These are phyloP conservation scores for Sinella curviseta DNA, from an alignment of 1,140 invertebrate genomes.

Conservation along the genomic window DNA sequence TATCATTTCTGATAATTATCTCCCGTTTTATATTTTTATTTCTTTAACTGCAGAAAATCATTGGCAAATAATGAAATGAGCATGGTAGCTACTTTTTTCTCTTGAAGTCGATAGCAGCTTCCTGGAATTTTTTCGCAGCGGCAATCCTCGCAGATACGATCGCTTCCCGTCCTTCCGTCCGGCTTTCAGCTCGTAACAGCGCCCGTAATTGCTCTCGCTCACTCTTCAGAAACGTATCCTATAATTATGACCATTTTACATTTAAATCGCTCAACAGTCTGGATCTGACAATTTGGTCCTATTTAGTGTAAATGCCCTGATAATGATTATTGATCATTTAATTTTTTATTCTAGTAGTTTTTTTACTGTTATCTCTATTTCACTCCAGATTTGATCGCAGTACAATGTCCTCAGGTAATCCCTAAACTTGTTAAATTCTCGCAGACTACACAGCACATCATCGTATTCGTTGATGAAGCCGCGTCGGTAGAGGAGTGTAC, in stretches of 20 bases:
- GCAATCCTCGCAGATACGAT: neutral
- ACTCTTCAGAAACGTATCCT: neutral
- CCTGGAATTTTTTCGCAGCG: neutral
- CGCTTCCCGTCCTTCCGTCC: neutral
- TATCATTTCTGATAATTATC: neutral
- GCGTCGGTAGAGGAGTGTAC: neutral
- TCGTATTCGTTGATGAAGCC: neutral
- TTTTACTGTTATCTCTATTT: no score
- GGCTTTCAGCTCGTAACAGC: neutral
- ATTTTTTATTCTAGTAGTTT: no score
- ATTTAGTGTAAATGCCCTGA: neutral
- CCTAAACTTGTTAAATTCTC: slow-evolving; percentile 22
- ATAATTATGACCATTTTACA: neutral
- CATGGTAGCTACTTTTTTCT: no score
- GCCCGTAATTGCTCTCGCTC: neutral
- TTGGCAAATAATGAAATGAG: no score
- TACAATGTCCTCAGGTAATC: slow-evolving; percentile 9
- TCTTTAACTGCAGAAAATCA: no score
- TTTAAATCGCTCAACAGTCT: neutral
- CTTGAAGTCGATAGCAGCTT: neutral
- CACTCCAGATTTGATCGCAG: neutral
- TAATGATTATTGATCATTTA: no score
- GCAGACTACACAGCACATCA: neutral
- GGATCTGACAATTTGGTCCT: neutral
- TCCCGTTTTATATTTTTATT: no score